Evolutionary conservation across 2,113 vertebrate genomes (phyloP).

Genomic region (Nothoprocta pentlandii): DNA sequence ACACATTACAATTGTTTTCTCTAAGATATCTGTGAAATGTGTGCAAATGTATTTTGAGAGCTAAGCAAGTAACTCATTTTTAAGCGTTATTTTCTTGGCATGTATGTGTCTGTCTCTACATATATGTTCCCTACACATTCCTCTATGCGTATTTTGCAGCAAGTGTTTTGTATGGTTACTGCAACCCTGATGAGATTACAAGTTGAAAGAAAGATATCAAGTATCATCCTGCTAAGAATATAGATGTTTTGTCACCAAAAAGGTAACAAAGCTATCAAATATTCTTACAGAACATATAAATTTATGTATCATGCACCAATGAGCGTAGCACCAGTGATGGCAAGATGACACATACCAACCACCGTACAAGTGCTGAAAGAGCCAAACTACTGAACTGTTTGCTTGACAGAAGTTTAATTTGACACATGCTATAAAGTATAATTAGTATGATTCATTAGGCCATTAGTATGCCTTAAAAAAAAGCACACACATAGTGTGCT

Average conservation of each 20-base stretch:
- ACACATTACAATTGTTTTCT: background rate
- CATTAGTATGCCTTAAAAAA: slow-evolving; percentile 39
- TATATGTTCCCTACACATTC: background rate
- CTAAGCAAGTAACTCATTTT: background rate
- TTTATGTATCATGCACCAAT: background rate
- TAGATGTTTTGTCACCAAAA: background rate
- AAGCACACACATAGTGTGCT: slow-evolving; percentile 26
- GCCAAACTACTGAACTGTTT: background rate
- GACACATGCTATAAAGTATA: background rate
- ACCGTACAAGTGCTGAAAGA: background rate
- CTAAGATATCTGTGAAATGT: background rate
- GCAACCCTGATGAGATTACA: background rate
- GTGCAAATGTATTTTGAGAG: background rate
- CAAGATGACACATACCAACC: background rate
- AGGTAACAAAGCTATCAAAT: background rate
- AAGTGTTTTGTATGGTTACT: background rate
- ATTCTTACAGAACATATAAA: background rate
- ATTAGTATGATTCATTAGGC: slow-evolving; percentile 31
- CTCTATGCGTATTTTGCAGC: background rate
- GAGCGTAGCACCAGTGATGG: background rate
- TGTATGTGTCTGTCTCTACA: background rate
- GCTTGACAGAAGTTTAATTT: background rate
- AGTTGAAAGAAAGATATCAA: background rate
- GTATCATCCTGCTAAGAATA: background rate
- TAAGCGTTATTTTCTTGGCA: background rate